Percentiles rank a stretch among this genome's conserved stretches.
Evolutionary conservation across 1,140 invertebrate genomes (phyloP).

Genomic region (Papilio xuthus): DNA sequence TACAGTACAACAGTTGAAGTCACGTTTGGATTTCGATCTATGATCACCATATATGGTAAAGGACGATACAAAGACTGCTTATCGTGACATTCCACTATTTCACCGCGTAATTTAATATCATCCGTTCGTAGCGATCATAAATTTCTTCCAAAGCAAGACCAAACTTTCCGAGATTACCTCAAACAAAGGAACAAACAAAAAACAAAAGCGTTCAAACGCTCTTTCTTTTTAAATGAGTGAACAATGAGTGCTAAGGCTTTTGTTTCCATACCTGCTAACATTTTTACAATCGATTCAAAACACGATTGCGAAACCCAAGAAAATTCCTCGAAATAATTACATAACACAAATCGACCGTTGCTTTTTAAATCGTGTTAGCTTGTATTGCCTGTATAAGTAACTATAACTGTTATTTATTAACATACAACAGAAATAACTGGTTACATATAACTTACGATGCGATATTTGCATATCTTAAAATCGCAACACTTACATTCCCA

Average conservation of each 20-base stretch:
- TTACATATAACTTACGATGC: constrained; percentile 5
- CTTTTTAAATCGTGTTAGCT: constrained; percentile 20
- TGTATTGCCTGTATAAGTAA: not conserved
- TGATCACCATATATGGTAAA: not conserved
- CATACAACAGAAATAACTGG: not conserved
- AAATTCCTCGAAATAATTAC: constrained; percentile 33
- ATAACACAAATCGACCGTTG: constrained; percentile 22
- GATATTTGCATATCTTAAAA: constrained; percentile 58
- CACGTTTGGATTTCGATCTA: not conserved
- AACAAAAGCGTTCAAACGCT: constrained; percentile 35
- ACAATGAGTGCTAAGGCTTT: constrained; percentile 39
- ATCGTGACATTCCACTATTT: not conserved
- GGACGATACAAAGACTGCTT: not conserved
- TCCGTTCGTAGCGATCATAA: constrained; percentile 3
- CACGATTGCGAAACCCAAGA: constrained; percentile 35
- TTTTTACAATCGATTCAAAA: constrained; percentile 34
- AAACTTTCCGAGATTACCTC: constrained; percentile 35
- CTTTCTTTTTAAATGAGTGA: constrained; percentile 35
- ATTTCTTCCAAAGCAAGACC: constrained; percentile 24
- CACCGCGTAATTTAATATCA: constrained; percentile 14
- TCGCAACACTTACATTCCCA: constrained; percentile 43
- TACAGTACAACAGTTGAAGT: not conserved
- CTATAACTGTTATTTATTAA: constrained; percentile 6
- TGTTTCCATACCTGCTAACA: constrained; percentile 37
- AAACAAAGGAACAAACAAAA: constrained; percentile 35